Percentiles rank a stretch among this genome's conserved stretches.
These are phyloP conservation scores for Dromiciops gliroides DNA, from an alignment of 2,113 vertebrate species.

Conservation along the genomic window DNA sequence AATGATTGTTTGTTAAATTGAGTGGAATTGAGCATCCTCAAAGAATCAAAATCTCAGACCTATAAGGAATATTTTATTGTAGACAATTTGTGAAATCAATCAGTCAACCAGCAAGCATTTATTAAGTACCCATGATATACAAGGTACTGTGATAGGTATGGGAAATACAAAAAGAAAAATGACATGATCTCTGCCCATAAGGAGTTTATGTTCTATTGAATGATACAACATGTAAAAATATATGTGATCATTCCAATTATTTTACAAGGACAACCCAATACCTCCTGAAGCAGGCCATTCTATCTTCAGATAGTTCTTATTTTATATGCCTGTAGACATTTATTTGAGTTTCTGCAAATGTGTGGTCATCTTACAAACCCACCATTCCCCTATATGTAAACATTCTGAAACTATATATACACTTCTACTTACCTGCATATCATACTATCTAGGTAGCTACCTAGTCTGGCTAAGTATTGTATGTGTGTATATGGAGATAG, in stretches of 20 bases:
- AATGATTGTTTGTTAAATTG: not conserved
- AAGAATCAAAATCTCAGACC: not conserved
- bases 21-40: not conserved
- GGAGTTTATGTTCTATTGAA: not conserved
- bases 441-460: not conserved
- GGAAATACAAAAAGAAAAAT: not conserved
- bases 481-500: not conserved
- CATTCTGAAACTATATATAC: not conserved
- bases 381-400: not conserved
- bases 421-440: not conserved
- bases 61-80: not conserved
- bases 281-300: not conserved
- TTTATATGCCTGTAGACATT: not conserved
- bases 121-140: not conserved
- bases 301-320: not conserved
- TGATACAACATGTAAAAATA: not conserved
- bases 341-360: not conserved
- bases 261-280: not conserved
- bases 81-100: not conserved
- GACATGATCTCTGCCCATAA: not conserved
- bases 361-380: not conserved
- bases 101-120: not conserved
- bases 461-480: not conserved
- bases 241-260: not conserved
- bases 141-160: not conserved